phyloP scores from a whole-genome alignment of 1,140 invertebrate genomes.

The Dermatophagoides farinae region DNA sequence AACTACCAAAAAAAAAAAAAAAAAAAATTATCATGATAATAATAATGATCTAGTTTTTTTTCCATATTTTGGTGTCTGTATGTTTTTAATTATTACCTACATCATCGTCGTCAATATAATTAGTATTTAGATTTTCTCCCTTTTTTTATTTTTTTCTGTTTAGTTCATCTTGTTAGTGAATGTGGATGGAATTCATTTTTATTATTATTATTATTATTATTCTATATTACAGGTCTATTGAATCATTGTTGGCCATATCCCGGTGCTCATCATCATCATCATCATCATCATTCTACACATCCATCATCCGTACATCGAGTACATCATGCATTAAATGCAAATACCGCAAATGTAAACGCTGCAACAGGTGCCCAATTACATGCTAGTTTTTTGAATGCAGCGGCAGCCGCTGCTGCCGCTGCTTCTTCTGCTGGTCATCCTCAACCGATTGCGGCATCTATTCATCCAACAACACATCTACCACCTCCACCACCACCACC shows the following conservation, averaged over 20 bases:
- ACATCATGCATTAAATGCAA: constrained; percentile 25
- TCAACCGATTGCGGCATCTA: not conserved
- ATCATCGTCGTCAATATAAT: too few species aligned
- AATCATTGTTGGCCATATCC: constrained; percentile 12
- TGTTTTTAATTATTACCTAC: not conserved
- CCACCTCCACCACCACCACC: constrained; percentile 13
- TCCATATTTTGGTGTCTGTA: not conserved
- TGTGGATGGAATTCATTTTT: not conserved
- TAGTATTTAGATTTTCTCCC: too few species aligned
- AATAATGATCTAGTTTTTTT: not conserved
- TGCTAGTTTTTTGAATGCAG: constrained; percentile 16
- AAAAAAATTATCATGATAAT: too few species aligned
- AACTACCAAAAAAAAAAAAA: too few species aligned
- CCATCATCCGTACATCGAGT: constrained; percentile 35
- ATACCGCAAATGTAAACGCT: constrained; percentile 54
- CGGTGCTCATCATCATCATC: constrained; percentile 19
- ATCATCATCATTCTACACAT: constrained; percentile 16
- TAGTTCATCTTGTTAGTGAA: not conserved
- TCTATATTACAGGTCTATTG: constrained; percentile 4
- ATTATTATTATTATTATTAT: not conserved
- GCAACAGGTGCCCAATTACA: constrained; percentile 17
- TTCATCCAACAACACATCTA: not conserved
- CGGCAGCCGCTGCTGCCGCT: constrained; percentile 8
- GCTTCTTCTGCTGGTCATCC: not conserved
- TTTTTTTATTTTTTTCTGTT: not conserved